Evolutionary conservation across 2,113 vertebrate genomes (phyloP).

Genomic region (Heteronetta atricapilla): DNA sequence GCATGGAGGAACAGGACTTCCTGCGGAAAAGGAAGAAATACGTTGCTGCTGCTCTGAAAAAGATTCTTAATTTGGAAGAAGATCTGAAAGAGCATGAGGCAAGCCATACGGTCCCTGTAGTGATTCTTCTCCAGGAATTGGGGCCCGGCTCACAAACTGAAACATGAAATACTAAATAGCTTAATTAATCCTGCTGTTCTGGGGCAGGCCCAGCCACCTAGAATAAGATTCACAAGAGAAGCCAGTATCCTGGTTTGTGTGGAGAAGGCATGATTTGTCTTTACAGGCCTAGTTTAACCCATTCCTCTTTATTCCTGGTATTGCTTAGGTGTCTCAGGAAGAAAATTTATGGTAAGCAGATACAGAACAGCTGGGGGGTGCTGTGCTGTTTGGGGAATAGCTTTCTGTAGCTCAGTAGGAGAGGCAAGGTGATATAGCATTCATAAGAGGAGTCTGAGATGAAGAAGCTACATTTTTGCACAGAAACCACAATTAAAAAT

Average conservation of each 20-base stretch:
- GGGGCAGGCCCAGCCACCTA: not conserved
- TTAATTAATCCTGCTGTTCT: not conserved
- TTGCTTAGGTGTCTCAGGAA: not conserved
- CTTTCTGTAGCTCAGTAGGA: not conserved
- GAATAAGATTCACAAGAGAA: not conserved
- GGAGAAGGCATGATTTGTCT: not conserved
- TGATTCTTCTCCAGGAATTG: accelerated
- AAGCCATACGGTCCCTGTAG: not conserved
- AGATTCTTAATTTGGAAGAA: constrained; percentile 76
- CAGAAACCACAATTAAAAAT: not conserved
- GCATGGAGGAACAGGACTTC: constrained; percentile 78
- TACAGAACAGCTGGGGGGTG: not conserved
- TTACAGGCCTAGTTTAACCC: not conserved
- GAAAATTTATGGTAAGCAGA: not conserved
- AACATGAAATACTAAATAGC: not conserved
- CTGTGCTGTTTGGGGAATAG: not conserved
- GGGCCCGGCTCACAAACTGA: not conserved
- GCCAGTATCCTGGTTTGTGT: not conserved
- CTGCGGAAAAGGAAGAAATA: constrained; percentile 80
- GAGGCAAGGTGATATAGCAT: not conserved
- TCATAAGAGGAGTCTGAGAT: not conserved
- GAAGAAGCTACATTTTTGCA: not conserved
- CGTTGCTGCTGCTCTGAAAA: constrained; percentile 77
- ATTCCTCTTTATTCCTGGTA: not conserved
- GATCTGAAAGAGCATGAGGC: constrained; percentile 78